These are phyloP conservation scores for Blastobasis adustella DNA, from an alignment of 2,888 invertebrate genomes.

Conservation along the genomic window DNA sequence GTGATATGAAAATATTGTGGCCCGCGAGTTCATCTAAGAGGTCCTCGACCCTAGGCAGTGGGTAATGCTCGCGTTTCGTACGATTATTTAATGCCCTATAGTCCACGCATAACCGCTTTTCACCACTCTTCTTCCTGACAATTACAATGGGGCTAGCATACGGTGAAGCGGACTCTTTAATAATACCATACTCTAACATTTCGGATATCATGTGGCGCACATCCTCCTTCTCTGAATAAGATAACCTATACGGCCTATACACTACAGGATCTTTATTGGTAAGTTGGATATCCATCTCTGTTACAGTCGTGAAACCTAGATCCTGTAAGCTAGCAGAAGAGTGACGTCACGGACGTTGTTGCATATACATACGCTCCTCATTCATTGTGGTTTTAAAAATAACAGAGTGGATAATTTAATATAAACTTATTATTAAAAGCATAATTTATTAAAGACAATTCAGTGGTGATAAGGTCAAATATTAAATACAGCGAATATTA, in stretches of 20 bases:
- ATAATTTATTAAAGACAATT: too few relatives aligned
- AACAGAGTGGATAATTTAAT: too few relatives aligned
- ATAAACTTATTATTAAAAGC: too few relatives aligned
- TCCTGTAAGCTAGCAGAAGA: constrained; percentile 9
- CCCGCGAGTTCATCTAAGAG: background rate
- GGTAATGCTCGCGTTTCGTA: constrained; percentile 1
- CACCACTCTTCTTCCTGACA: background rate
- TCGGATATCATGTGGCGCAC: background rate
- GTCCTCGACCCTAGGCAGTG: background rate
- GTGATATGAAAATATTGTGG: background rate
- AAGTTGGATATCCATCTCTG: constrained; percentile 18
- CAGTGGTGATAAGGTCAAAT: too few relatives aligned
- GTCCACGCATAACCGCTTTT: constrained; percentile 1
- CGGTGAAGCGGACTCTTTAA: background rate
- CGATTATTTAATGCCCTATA: background rate
- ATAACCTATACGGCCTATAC: background rate
- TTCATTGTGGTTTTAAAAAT: too few relatives aligned
- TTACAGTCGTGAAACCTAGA: constrained; percentile 10
- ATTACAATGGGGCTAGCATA: constrained; percentile 1
- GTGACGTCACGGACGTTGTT: too few relatives aligned
- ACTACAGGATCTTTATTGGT: constrained; percentile 4
- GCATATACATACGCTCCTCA: too few relatives aligned
- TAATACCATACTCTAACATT: background rate
- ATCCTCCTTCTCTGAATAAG: background rate
- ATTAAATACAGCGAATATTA: too few relatives aligned